Conservation (phyloP, 2,113 vertebrate species). For the Hyperopisus bebe region DNA sequence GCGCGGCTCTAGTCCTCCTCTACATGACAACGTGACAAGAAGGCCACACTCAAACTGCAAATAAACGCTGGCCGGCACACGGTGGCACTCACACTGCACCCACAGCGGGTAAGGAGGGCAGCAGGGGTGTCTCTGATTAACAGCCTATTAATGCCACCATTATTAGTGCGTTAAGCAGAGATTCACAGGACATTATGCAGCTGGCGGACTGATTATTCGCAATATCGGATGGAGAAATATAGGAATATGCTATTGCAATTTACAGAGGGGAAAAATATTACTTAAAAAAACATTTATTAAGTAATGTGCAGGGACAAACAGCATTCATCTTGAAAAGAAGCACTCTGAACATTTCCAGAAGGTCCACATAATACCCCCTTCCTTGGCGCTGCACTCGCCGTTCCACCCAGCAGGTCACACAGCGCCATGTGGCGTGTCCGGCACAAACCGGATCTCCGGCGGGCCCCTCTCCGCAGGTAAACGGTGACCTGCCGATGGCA, state of each 20-base stretch:
- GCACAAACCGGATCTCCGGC: background rate
- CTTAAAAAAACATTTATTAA: background rate
- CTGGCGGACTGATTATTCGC: background rate
- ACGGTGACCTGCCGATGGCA: background rate
- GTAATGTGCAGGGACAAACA: background rate
- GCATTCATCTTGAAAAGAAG: background rate
- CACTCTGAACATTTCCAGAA: background rate
- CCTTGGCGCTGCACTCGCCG: background rate
- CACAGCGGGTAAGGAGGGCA: background rate
- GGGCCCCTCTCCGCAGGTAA: background rate
- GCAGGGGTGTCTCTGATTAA: background rate
- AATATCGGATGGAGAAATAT: background rate
- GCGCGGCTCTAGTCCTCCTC: background rate
- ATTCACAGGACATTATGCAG: background rate
- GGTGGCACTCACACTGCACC: background rate
- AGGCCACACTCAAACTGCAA: background rate
- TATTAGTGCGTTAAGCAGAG: background rate
- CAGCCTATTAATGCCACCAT: background rate
- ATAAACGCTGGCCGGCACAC: background rate
- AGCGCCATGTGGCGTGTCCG: background rate
- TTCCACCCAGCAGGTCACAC: background rate
- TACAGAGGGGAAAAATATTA: background rate
- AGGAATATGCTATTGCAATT: background rate
- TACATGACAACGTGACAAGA: background rate
- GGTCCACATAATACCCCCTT: background rate